A percentile compares a stretch with the other conserved stretches of the same genome.
Evolutionary conservation across 2,113 vertebrate genomes (phyloP).

Genomic region (Antechinus stuartii): DNA sequence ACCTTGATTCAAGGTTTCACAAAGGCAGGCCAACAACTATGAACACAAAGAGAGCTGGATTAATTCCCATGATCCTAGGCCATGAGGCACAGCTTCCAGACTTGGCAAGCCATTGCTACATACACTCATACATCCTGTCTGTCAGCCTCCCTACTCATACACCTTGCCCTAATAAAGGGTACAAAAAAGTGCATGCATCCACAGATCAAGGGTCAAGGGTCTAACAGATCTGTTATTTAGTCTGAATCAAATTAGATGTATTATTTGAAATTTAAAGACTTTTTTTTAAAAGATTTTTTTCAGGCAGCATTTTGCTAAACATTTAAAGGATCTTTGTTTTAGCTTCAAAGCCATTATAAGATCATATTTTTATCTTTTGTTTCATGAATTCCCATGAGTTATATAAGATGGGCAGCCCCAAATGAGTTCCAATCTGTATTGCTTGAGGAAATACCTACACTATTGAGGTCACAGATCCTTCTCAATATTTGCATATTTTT

Average conservation of each 20-base stretch:
- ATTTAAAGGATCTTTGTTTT: slow-evolving; percentile 40
- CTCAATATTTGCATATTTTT: not conserved
- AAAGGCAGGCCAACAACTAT: not conserved
- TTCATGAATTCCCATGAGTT: not conserved
- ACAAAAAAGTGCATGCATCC: not conserved
- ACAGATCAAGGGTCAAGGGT: slow-evolving; percentile 40
- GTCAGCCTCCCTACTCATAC: not conserved
- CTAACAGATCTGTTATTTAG: not conserved
- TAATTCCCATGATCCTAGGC: not conserved
- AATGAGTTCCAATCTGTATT: not conserved
- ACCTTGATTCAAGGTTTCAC: slow-evolving; percentile 42
- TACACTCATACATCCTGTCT: not conserved
- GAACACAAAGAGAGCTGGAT: not conserved
- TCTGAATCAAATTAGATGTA: slow-evolving; percentile 18
- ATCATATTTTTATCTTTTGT: slow-evolving; percentile 35
- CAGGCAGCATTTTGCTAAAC: slow-evolving; percentile 46
- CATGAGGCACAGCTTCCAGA: not conserved
- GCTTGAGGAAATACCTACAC: not conserved
- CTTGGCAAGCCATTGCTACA: not conserved
- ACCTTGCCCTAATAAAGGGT: not conserved
- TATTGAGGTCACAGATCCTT: not conserved
- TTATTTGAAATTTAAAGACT: slow-evolving; percentile 44
- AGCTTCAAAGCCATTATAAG: slow-evolving; percentile 40
- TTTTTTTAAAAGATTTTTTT: slow-evolving; percentile 32
- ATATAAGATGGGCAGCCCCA: not conserved